Base-by-base conservation (phyloP, 2,888 invertebrate species). In the Micoletzkya japonica region DNA sequence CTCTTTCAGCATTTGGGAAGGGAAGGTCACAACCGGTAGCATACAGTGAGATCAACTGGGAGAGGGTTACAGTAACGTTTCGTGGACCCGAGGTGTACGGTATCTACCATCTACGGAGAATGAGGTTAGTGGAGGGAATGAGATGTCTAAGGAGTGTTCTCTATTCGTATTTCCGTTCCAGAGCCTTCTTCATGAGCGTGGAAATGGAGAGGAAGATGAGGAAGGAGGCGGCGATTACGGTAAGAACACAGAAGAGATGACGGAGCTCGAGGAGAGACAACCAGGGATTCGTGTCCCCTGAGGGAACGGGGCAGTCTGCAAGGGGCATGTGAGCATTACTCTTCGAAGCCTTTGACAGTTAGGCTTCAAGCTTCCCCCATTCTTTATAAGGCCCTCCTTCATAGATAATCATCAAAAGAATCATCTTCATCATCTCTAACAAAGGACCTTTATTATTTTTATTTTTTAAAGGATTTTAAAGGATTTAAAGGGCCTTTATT, bases 151-250 rank as follows among this genome's bases (percentile, higher is more conserved):
- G 26, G 20, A n/a, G 28, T 2, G n/a, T 14, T 50, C n/a, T 20
- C 34, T 26, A 63, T 24, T 63, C 63, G 20, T 63, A 63, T 34
- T 63, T 63, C 63, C 50, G 49, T 34, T 63, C 50, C n/a, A 34
- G 17, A 1, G 63, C 63, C 34, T 24, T 63, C 20, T 50, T 63
- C 63, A 50, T 63, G 2, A 63, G 50, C 7, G 28, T 50, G 32
- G 17, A 4, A 6, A 63, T 50, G 34, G 34, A n/a, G 2, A 36
- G 63, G 3, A 63, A 14, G 24, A 63, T 50, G 24, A 63, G 34
- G 4, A 50, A 3, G 4, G 63, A 2, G 20, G 63, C 34, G 1
- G 37, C 10, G 34, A 50, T 49, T 2, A 63, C n/a, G 2, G 63
- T 63, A 10, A 49, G 10, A 2, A 63, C 26, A 50, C 63, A 63